phyloP scores from a whole-genome alignment of 1,140 invertebrate species.

The Ips typographus region DNA sequence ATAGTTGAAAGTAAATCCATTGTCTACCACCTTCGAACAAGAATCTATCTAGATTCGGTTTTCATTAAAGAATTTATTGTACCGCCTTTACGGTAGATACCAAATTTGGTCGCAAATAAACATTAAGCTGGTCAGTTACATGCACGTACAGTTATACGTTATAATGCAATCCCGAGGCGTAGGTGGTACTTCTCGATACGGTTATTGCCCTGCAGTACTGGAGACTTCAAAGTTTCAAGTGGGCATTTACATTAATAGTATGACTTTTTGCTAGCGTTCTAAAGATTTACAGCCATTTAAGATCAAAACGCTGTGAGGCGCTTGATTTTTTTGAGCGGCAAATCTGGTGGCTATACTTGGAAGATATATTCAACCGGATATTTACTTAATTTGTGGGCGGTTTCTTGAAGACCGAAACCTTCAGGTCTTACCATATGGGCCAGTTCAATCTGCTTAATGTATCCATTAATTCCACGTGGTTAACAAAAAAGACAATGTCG shows the following conservation, averaged over 20 bases:
- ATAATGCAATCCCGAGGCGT: constrained; percentile 28
- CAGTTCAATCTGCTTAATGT: constrained; percentile 8
- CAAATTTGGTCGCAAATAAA: constrained; percentile 31
- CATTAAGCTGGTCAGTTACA: constrained; percentile 31
- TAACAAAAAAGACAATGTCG: constrained; percentile 12
- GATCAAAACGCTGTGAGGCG: constrained; percentile 1
- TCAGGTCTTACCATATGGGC: not conserved
- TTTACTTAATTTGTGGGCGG: constrained; percentile 12
- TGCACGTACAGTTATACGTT: constrained; percentile 30
- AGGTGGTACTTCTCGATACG: constrained; percentile 27
- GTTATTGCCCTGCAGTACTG: constrained; percentile 26
- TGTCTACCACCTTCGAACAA: constrained; percentile 4
- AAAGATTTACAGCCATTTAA: constrained; percentile 13
- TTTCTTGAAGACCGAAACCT: not conserved
- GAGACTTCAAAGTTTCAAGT: constrained; percentile 28
- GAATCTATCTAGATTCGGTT: constrained; percentile 3
- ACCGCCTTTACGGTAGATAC: constrained; percentile 6
- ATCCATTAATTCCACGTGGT: constrained; percentile 2
- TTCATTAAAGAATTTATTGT: constrained; percentile 24
- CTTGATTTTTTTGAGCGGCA: not conserved
- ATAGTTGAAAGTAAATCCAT: constrained; percentile 2
- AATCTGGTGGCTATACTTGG: not conserved
- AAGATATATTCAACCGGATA: not conserved
- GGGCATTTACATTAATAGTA: constrained; percentile 27
- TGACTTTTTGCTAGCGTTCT: constrained; percentile 17